These are phyloP conservation scores for Gallinago undulata DNA, from an alignment of 2,113 vertebrate genomes.

Conservation along the genomic window DNA sequence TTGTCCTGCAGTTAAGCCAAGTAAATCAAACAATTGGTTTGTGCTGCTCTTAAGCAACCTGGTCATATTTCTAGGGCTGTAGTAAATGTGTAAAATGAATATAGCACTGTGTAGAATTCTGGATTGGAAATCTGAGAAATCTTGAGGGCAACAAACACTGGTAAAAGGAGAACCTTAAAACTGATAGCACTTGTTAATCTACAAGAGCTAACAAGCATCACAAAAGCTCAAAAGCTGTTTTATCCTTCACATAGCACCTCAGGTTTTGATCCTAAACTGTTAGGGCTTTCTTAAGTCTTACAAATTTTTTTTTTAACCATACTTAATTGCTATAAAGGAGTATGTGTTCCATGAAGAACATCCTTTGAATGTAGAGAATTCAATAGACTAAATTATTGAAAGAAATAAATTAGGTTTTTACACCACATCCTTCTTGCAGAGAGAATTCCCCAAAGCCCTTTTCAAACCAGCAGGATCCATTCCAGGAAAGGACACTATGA, in stretches of 20 bases:
- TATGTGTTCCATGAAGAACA: neutral
- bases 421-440: neutral
- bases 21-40: conserved; percentile 15
- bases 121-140: neutral
- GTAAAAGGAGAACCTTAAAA: neutral
- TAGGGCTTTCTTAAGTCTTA: neutral
- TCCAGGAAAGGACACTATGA: neutral
- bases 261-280: neutral
- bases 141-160: neutral
- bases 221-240: neutral
- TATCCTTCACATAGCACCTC: neutral
- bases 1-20: neutral
- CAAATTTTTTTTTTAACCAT: neutral
- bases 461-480: neutral
- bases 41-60: neutral
- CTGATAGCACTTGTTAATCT: neutral
- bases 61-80: neutral
- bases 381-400: neutral
- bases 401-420: neutral
- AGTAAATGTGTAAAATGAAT: neutral
- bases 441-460: neutral
- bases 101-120: neutral
- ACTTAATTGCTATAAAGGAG: neutral
- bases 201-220: neutral
- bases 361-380: neutral